Percentiles rank a stretch among this genome's conserved stretches.
Conservation (phyloP, 2,113 vertebrate species). For the Bombycilla garrulus region DNA sequence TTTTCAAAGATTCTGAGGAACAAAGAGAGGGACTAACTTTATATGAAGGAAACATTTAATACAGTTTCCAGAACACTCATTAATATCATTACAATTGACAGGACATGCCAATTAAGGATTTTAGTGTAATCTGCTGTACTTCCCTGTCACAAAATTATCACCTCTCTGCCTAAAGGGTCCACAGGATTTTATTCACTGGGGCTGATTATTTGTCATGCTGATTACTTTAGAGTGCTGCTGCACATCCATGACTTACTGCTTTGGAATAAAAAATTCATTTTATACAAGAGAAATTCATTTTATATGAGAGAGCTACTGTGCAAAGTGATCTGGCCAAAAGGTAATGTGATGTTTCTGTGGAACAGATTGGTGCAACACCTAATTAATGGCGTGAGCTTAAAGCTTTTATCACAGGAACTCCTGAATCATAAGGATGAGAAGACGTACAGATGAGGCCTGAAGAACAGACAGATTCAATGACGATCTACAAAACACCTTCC, state of each 20-base stretch:
- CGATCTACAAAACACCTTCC: neutral
- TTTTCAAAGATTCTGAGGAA: neutral
- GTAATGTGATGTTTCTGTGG: neutral
- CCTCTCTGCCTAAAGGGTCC: neutral
- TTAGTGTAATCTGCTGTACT: neutral
- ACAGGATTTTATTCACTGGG: neutral
- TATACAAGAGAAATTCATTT: neutral
- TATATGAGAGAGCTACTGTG: neutral
- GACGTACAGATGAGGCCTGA: neutral
- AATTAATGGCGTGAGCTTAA: neutral
- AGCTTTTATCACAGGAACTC: neutral
- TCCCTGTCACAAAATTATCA: neutral
- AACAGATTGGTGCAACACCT: neutral
- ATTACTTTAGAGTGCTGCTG: neutral
- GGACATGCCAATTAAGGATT: neutral
- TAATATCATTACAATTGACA: neutral
- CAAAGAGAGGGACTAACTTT: neutral
- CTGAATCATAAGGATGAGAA: neutral
- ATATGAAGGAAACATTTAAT: neutral
- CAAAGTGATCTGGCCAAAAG: neutral
- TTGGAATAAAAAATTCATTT: neutral
- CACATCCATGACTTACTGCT: neutral
- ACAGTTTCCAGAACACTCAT: neutral
- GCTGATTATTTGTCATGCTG: neutral
- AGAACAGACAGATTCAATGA: neutral